phyloP scores from a whole-genome alignment of 2,113 vertebrate genomes.

The Parotia lawesii region DNA sequence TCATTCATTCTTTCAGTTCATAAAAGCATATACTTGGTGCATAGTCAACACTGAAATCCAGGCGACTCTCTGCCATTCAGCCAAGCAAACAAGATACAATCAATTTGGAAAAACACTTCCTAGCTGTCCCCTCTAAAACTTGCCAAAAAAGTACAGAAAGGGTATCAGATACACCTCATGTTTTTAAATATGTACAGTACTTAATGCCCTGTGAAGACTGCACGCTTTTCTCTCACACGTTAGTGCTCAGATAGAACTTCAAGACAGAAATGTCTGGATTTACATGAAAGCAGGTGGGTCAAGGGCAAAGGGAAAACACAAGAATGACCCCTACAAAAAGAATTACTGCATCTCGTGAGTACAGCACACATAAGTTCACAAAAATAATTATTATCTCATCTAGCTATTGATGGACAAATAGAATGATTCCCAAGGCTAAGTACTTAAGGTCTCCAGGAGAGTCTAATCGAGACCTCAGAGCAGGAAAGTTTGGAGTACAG shows the following conservation, averaged over 20 bases:
- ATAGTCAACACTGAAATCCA: background rate
- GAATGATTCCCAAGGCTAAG: background rate
- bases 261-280: background rate
- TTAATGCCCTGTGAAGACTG: background rate
- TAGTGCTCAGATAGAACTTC: background rate
- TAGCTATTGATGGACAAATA: background rate
- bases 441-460: background rate
- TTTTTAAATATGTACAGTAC: background rate
- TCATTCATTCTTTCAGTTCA: background rate
- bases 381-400: background rate
- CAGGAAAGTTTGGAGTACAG: background rate
- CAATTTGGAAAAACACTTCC: background rate
- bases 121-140: background rate
- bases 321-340: background rate
- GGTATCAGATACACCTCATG: background rate
- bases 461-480: background rate
- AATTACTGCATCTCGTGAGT: background rate
- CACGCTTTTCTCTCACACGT: background rate
- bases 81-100: background rate
- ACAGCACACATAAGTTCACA: background rate
- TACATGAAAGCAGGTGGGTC: background rate
- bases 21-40: background rate
- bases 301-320: background rate
- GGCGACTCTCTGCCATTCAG: background rate
- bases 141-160: background rate